phyloP scores from a whole-genome alignment of 2,888 invertebrate genomes.

The Polyommatus iphigenia region DNA sequence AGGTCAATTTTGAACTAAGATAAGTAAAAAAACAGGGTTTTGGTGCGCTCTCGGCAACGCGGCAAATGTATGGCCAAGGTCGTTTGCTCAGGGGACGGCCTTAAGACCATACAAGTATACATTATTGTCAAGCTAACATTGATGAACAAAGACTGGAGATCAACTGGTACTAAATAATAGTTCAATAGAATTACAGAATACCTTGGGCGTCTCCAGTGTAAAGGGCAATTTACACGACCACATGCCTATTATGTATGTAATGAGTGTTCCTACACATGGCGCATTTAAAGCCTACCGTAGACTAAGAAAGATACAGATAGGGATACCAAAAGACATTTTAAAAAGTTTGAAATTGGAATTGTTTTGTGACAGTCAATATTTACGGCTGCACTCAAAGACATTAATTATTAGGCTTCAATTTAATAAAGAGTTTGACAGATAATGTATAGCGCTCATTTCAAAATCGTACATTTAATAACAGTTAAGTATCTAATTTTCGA shows the following conservation, averaged over 20 bases:
- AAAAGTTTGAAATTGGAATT: neutral
- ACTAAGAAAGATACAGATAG: neutral
- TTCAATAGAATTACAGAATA: conserved; percentile 24
- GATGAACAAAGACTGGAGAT: neutral
- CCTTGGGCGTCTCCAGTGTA: conserved; percentile 43
- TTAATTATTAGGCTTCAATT: too few relatives aligned
- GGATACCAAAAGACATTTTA: neutral
- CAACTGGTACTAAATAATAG: conserved; percentile 14
- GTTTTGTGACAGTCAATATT: too few relatives aligned
- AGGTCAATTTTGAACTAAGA: too few relatives aligned
- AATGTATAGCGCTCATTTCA: too few relatives aligned
- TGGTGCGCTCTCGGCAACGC: too few relatives aligned
- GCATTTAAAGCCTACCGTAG: neutral
- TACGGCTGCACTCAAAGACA: too few relatives aligned
- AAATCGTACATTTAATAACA: too few relatives aligned
- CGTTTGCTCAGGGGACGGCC: too few relatives aligned
- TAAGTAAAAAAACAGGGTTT: too few relatives aligned
- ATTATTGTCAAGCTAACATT: neutral
- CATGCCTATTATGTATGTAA: conserved; percentile 52
- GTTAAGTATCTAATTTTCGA: too few relatives aligned
- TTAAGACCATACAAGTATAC: neutral
- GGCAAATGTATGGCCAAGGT: too few relatives aligned
- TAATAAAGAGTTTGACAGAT: too few relatives aligned
- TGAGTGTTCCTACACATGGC: conserved; percentile 40
- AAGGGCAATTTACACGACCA: conserved; percentile 53